Evolutionary conservation across 2,888 invertebrate genomes (phyloP).

Genomic region (Sussaba pulchella): DNA sequence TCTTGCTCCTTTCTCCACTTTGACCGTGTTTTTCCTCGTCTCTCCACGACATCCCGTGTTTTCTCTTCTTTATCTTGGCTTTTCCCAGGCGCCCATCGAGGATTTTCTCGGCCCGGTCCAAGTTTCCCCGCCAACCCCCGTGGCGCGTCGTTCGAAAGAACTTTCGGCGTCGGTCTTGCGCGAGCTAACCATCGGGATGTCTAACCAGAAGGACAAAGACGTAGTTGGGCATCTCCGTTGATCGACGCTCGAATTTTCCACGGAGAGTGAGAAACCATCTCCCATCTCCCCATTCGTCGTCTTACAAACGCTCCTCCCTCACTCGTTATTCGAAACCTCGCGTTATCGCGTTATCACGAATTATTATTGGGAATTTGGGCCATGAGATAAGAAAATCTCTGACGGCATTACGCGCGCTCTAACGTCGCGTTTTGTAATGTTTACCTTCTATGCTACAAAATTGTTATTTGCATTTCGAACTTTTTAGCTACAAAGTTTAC

Average conservation of each 20-base stretch:
- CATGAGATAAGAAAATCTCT: constrained; percentile 66
- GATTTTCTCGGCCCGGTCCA: constrained; percentile 61
- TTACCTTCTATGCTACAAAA: constrained; percentile 48
- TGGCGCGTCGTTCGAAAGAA: constrained; percentile 30
- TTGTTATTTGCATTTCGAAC: constrained; percentile 35
- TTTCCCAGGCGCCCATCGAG: constrained; percentile 69
- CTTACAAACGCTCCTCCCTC: constrained; percentile 34
- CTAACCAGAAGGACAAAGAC: constrained; percentile 36
- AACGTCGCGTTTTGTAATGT: constrained; percentile 57
- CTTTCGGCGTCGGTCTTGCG: neutral
- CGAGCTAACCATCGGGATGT: constrained; percentile 17
- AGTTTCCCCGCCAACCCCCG: constrained; percentile 32
- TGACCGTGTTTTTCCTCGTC: constrained; percentile 56
- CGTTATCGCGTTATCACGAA: constrained; percentile 65
- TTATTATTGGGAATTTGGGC: constrained; percentile 68
- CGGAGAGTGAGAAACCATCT: constrained; percentile 36
- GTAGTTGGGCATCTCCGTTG: constrained; percentile 28
- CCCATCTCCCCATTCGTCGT: constrained; percentile 34
- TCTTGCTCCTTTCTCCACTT: constrained; percentile 53
- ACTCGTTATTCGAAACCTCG: constrained; percentile 51
- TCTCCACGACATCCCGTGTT: constrained; percentile 45
- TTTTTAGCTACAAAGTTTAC: neutral
- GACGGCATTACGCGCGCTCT: constrained; percentile 48
- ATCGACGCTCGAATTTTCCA: constrained; percentile 57
- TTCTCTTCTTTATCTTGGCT: constrained; percentile 67